Evolutionary conservation across 2,797 vertebrate genomes (phyloP), one percentile per base, ranked within the genome.

Genomic region (Phataginus tetradactyla): DNA sequence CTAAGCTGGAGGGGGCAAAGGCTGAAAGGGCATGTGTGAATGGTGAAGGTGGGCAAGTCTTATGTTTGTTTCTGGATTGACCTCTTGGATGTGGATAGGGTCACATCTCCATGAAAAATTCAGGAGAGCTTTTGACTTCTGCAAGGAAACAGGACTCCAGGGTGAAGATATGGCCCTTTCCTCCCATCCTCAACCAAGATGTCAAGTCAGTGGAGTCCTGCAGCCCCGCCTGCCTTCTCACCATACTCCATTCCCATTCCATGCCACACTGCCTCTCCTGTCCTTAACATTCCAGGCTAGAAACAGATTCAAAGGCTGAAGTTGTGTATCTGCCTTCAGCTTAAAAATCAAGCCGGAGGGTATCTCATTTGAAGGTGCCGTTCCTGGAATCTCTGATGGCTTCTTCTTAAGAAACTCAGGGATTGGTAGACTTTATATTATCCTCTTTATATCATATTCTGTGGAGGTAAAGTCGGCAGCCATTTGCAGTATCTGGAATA

Each of bases 281-380:
- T 64, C 66, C 68, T 79, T 79, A 75, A 57, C 39, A 78, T 87
- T 93, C 72, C 90, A 21, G 66, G 90, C 77, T 79, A 84, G 91
- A 90, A 84, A 74, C 53, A 69, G 18, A 92, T 94, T 95, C 96
- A 96, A 96, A 97, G 92, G 39, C 63, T 83, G 39, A 93, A 96
- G 69, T 39, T 84, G 87, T 53, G 13, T 72, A 66, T 95, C 95
- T 95, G 37, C 81, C 63, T 85, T 95, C 75, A 53, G 55, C 92
- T 97, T 74, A 61, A 94, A 95, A 97, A 96, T 86, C 95, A 89
- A 96, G 97, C 96, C 97, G 92, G 64, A 96, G 94, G 96, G 81
- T 92, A 86, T 94, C 93, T 49, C 90, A 78, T 96, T 95, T 96
- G 96, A 97, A 97, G 95, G 77, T 80, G 61, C 66, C 0, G 0